phyloP scores from a whole-genome alignment of 2,797 vertebrate species.

The Danio choprae region DNA sequence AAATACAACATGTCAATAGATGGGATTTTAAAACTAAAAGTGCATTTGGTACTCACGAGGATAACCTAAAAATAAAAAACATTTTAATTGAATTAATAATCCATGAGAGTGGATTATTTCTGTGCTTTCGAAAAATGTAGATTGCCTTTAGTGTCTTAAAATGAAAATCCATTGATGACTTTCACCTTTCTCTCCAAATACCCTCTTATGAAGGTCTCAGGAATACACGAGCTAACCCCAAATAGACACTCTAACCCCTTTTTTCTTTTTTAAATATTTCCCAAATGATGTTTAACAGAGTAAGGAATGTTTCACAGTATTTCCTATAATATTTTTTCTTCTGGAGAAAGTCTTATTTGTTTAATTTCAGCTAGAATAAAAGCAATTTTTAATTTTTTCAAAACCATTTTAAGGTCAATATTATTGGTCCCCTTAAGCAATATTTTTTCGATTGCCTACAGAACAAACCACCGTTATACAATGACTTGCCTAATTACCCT shows the following conservation, averaged over 20 bases:
- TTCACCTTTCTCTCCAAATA: constrained; percentile 21
- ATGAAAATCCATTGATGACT: constrained; percentile 40
- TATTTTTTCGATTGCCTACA: no score
- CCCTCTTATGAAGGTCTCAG: constrained; percentile 32
- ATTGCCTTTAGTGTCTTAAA: constrained; percentile 32
- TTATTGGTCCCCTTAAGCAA: no score
- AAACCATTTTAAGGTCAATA: no score
- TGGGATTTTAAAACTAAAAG: background rate
- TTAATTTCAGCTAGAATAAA: no score
- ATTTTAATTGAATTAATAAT: constrained; percentile 28
- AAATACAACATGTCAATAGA: background rate
- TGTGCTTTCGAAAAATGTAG: constrained; percentile 15
- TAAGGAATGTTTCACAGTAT: no score
- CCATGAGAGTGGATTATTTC: constrained; percentile 30
- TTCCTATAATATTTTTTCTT: no score
- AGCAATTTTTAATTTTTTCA: no score
- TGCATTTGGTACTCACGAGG: background rate
- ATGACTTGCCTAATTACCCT: no score
- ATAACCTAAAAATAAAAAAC: constrained; percentile 10
- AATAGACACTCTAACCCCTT: constrained; percentile 44
- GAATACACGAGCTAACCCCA: constrained; percentile 19
- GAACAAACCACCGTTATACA: no score
- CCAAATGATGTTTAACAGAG: no score
- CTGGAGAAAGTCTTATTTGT: no score
- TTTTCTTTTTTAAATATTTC: no score